Evolutionary conservation across 2,888 invertebrate genomes (phyloP), one percentile per base, ranked within the genome.

Genomic region (Spialia ferax): DNA sequence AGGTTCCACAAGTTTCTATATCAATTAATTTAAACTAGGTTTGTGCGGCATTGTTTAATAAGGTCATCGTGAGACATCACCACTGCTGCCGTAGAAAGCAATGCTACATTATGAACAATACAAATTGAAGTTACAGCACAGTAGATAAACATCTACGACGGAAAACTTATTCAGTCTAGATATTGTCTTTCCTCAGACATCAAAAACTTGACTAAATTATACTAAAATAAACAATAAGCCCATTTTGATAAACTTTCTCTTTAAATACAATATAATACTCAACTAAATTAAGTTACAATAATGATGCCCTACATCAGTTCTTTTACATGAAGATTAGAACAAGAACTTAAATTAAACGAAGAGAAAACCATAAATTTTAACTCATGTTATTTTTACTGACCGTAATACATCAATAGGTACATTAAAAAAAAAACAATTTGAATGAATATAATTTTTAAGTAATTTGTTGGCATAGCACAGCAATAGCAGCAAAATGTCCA

Each of bases 131-230:
- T 63, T 63, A 70, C 42, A 65, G 59, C 63, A 70, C 65, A 62
- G 35, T 55, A 8, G 74, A 79, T 82, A 79, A 81, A 82, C 78
- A 82, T 77, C 81, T 85, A 85, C 50, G 69, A 79, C 81, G 85
- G 81, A 82, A 81, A 89, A 89, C 89, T 88, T 89, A 87, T 88
- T 91, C 91, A 92, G 91, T 92, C 90, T 91, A 91, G 78, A 86
- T 88, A 90, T 89, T 89, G 91, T 91, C 91, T 92, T 90, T 89
- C 77, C 79, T 85, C 77, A 87, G 89, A 91, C 89, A 88, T 84
- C 77, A 79, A 87, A 84, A 86, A 82, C 81, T 79, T 87, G 84
- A 89, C 86, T 86, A 88, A 84, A 82, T 83, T 86, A 85, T 79
- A 78, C 73, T 72, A 79, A 78, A 73, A 72, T 71, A 72, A 72